A percentile compares a stretch with the other conserved stretches of the same genome.
These are phyloP conservation scores for Crossocerus cetratus DNA, from an alignment of 2,888 invertebrate genomes.

Conservation along the genomic window DNA sequence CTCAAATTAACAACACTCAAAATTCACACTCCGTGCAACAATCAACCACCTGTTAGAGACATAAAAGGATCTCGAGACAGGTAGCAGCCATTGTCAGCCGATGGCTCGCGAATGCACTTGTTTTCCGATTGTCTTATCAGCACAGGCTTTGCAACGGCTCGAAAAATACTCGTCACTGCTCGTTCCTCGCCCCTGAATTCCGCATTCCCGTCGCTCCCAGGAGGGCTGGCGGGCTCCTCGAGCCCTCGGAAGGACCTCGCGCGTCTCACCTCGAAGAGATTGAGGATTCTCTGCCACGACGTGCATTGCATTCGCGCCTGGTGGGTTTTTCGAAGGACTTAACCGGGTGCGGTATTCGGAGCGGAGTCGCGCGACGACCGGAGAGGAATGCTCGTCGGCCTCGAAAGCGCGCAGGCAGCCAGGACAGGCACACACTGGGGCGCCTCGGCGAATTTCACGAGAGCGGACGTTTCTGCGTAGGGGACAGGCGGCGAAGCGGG, in stretches of 20 bases:
- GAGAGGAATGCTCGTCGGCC: slow-evolving; percentile 1
- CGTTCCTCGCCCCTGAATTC: background rate
- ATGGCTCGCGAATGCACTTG: no score
- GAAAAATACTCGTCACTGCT: background rate
- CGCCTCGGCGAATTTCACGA: background rate
- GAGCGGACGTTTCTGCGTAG: background rate
- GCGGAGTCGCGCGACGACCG: background rate
- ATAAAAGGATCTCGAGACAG: no score
- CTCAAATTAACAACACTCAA: no score
- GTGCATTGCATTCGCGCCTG: slow-evolving; percentile 3
- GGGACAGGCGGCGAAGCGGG: background rate
- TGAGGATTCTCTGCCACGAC: background rate
- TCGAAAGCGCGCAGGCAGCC: slow-evolving; percentile 3
- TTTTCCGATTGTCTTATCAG: no score
- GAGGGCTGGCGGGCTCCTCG: background rate
- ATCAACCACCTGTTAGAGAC: no score
- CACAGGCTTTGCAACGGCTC: no score
- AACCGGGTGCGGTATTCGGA: background rate
- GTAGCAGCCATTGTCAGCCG: no score
- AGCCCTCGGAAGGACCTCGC: background rate
- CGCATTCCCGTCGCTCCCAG: background rate
- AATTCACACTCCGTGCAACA: no score
- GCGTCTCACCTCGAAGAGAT: slow-evolving; percentile 15
- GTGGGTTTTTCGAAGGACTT: background rate
- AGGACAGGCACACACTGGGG: background rate